Conservation (phyloP, 1,140 invertebrate species). For the Ridgeia piscesae region DNA sequence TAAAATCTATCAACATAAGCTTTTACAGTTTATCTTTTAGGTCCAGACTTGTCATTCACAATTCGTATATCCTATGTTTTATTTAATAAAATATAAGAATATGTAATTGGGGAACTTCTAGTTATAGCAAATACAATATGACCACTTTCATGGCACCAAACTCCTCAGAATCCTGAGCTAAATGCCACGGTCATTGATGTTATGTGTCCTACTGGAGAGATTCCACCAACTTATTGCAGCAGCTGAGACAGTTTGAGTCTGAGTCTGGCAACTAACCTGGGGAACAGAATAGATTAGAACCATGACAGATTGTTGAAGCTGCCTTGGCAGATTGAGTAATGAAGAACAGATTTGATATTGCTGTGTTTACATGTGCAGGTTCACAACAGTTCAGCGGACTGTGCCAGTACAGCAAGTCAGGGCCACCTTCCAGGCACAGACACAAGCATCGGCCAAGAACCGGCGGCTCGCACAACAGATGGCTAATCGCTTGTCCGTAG, state of each 20-base stretch:
- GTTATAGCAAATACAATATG: background rate
- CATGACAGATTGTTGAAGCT: too few species aligned
- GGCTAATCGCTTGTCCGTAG: conserved; percentile 51
- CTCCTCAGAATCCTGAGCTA: too few species aligned
- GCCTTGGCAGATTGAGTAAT: too few species aligned
- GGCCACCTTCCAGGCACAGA: conserved; percentile 49
- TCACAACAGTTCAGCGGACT: conserved; percentile 6
- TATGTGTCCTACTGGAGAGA: too few species aligned
- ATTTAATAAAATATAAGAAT: background rate
- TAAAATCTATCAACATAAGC: too few species aligned
- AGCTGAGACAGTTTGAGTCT: too few species aligned
- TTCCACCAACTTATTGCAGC: too few species aligned
- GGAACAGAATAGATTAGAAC: too few species aligned
- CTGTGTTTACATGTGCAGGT: background rate
- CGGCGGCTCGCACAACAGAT: conserved; percentile 61
- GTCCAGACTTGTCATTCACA: background rate
- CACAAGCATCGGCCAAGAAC: conserved; percentile 58
- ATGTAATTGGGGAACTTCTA: background rate
- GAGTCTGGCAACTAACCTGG: too few species aligned
- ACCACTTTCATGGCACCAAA: too few species aligned
- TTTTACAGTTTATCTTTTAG: background rate
- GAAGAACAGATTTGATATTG: background rate
- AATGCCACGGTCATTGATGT: too few species aligned
- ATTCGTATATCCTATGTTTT: background rate
- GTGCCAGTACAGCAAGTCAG: background rate